Base-by-base conservation (phyloP, 2,113 vertebrate species). In the Gopherus evgoodei region DNA sequence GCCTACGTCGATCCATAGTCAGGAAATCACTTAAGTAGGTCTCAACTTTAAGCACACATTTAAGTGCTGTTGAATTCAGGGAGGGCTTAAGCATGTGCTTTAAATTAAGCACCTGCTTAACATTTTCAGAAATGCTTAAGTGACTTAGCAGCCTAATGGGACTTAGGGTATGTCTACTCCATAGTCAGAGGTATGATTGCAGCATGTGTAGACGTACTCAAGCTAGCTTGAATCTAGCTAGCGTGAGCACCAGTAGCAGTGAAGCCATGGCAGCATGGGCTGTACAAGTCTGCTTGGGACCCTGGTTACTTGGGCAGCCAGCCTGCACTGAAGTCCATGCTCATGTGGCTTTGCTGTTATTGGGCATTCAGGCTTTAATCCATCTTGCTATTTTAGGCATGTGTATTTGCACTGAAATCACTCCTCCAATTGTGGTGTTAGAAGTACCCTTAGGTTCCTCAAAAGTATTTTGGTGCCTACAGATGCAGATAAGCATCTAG, bases 31-130 rank as follows among this genome's bases (percentile, higher is more conserved):
- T 44, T 76, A 25, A 11, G 11, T 76, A 27, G 38, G 38, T 76
- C 11, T 76, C 42, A 25, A 14, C 72, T 76, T 76, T 44, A 76
- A 75, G 69, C 19, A 42, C 69, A 8, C 12, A 14, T 35, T 42
- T 42, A 22, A 42, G 69, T 75, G 69, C 21, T 38, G 38, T 38
- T 17, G 38, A 76, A 47, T 22, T 47, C 72, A 76, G 11, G 38
- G 38, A 69, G 72, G 24, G 12, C 24, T 76, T 44, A 76, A 76
- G 12, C 72, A 76, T 44, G 22, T 49, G 54, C 69, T 89, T 59
- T 82, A 0, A 1, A 31, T 49, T 3, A 21, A 42, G 2, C 0
- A 0, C 2, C 11, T 69, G 85, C 59, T 72, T 17, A 38, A 42
- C 21, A 76, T 24, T 76, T 76, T 76, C 72, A 76, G 42, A 76